Conservation (phyloP, 2,797 vertebrate genomes). For the Melanotaenia nigrans region DNA sequence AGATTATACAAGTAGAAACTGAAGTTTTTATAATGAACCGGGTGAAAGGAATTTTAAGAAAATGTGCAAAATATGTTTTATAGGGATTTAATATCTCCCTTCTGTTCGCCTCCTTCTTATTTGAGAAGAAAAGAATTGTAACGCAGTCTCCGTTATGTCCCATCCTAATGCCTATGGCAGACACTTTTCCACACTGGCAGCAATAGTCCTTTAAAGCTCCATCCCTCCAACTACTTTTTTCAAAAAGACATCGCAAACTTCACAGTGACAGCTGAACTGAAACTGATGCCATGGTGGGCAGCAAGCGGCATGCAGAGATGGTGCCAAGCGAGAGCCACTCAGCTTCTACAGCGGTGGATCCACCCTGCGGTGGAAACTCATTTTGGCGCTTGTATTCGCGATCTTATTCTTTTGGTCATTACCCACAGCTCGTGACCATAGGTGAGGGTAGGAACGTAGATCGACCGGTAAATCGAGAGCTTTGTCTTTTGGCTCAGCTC, state of each 20-base stretch:
- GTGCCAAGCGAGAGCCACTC: conserved; percentile 1
- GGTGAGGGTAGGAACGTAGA: too few species aligned
- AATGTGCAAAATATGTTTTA: conserved; percentile 21
- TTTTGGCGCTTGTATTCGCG: too few species aligned
- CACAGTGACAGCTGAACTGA: conserved; percentile 46
- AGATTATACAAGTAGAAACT: background rate
- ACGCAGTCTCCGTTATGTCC: conserved; percentile 36
- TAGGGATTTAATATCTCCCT: conserved; percentile 19
- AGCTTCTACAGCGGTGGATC: conserved; percentile 29
- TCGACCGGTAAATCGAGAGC: too few species aligned
- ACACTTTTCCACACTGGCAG: conserved; percentile 49
- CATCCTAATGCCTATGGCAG: conserved; percentile 52
- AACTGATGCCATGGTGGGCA: conserved; percentile 34
- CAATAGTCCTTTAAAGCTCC: conserved; percentile 47
- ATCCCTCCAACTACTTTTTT: background rate
- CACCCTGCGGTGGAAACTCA: background rate
- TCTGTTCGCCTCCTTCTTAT: conserved; percentile 24
- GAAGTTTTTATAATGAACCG: background rate
- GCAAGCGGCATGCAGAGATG: conserved; percentile 11
- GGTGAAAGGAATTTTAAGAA: too few species aligned
- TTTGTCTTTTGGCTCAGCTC: too few species aligned
- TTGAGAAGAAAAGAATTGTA: conserved; percentile 24
- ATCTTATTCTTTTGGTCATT: too few species aligned
- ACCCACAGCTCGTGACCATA: too few species aligned
- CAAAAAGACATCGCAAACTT: conserved; percentile 50